Evolutionary conservation across 2,797 vertebrate genomes (phyloP), one percentile per base, ranked within the genome.

Genomic region (Coregonus sp.): DNA sequence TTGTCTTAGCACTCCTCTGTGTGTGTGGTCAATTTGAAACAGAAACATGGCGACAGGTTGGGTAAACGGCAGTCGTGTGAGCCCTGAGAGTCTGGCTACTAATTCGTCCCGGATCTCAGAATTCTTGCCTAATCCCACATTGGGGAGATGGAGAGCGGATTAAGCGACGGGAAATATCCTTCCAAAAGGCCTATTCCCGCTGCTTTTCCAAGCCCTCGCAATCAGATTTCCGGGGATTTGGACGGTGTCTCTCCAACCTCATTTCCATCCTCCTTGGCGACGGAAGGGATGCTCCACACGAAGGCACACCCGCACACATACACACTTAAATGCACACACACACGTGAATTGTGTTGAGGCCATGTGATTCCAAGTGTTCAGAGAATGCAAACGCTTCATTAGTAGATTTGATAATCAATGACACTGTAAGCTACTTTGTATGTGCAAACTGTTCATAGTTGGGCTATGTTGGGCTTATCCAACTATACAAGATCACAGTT

Each of bases 181-280:
- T 66, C 63, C 63, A 66, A 66, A 66, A 66, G 29, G 63, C 63
- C 63, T 66, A 33, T 14, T 16, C 63, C 63, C 63, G 63, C 29
- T 66, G 63, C 63, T 66, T 33, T 16, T 33, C 63, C 63, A 2
- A 29, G 63, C 63, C 63, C 25, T 33, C 12, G 63, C 63, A 66
- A 66, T 66, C 63, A 66, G 63, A 66, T 66, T 66, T 20, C 61
- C 25, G 63, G 63, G 29, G 63, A 66, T 66, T 66, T 33, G 29
- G 63, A 66, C 4, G 29, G 63, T 12, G 63, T 66, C 63, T 63
- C n/a, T 29, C 6, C 29, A 29, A 33, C 63, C 63, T 66, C 29
- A 66, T 66, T 61, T 61, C 59, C 29, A 29, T 33, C 29, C 63
- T 33, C 25, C 25, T 15, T 66, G 63, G 63, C 25, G 25, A 25